phyloP scores from a whole-genome alignment of 2,888 invertebrate genomes.

The Clusia tigrina region DNA sequence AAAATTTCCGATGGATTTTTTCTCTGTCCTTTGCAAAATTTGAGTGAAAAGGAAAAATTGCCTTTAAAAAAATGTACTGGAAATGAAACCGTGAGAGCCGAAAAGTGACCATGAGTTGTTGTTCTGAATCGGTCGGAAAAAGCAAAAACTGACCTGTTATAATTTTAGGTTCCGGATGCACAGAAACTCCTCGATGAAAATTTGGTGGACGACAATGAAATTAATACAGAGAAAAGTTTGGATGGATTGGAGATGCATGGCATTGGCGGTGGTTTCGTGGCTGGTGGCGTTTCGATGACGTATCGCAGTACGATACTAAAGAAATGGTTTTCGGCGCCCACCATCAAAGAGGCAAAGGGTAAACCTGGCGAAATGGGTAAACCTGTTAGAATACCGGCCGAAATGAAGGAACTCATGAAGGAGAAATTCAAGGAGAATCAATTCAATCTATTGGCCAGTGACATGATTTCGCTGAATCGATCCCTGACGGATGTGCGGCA shows the following conservation, averaged over 20 bases:
- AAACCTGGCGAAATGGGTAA: constrained; percentile 92
- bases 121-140: no score
- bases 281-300: constrained; percentile 61
- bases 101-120: no score
- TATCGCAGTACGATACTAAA: constrained; percentile 67
- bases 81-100: no score
- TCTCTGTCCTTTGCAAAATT: no score
- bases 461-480: constrained; percentile 95
- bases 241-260: constrained; percentile 49
- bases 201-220: constrained; percentile 64
- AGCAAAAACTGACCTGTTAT: no score
- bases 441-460: constrained; percentile 97
- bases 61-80: no score
- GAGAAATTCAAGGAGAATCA: constrained; percentile 98
- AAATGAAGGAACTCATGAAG: constrained; percentile 87
- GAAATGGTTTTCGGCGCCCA: constrained; percentile 78
- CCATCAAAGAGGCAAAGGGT: constrained; percentile 73
- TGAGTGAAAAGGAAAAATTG: no score
- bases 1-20: no score
- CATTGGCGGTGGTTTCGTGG: constrained; percentile 51
- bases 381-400: constrained; percentile 88
- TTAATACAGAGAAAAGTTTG: constrained; percentile 63
- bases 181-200: constrained; percentile 61
- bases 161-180: constrained; percentile 55
- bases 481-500: constrained; percentile 93